These are phyloP conservation scores for Zaprionus capensis DNA, from an alignment of 1,140 invertebrate species.

Conservation along the genomic window DNA sequence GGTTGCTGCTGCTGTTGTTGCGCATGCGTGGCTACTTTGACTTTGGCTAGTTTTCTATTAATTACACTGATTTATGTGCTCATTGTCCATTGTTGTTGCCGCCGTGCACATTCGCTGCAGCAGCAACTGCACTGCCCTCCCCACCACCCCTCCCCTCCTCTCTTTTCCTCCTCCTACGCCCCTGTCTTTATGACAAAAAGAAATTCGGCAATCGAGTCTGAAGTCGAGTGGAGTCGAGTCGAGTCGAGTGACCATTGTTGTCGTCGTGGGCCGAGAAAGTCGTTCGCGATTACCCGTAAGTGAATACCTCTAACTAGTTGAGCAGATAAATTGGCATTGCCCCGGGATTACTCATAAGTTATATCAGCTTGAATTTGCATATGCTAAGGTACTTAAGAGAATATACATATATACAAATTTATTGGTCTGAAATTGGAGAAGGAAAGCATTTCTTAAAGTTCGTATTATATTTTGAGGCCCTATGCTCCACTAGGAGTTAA, in stretches of 20 bases:
- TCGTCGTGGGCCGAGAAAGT: constrained; percentile 12
- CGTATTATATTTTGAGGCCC: no score
- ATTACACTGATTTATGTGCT: constrained; percentile 83
- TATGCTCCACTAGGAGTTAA: no score
- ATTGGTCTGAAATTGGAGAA: not conserved
- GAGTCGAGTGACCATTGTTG: constrained; percentile 37
- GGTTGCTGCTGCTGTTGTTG: constrained; percentile 28
- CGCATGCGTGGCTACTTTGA: constrained; percentile 51
- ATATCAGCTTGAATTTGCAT: not conserved
- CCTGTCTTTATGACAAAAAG: constrained; percentile 41
- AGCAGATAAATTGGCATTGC: constrained; percentile 39
- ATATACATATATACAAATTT: not conserved
- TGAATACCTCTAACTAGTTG: constrained; percentile 27
- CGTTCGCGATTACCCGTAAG: constrained; percentile 5
- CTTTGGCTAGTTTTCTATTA: constrained; percentile 81
- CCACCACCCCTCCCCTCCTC: no score
- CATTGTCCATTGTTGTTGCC: constrained; percentile 79
- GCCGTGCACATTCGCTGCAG: constrained; percentile 25
- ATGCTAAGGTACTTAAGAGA: not conserved
- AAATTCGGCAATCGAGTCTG: constrained; percentile 42
- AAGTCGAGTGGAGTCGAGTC: not conserved
- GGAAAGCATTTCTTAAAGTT: no score
- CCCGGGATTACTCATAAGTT: constrained; percentile 2
- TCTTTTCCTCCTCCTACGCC: not conserved
- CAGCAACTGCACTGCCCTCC: not conserved